Base-by-base conservation (phyloP, 64 coral and sea anemone genomes). In the Montipora sp. region DNA sequence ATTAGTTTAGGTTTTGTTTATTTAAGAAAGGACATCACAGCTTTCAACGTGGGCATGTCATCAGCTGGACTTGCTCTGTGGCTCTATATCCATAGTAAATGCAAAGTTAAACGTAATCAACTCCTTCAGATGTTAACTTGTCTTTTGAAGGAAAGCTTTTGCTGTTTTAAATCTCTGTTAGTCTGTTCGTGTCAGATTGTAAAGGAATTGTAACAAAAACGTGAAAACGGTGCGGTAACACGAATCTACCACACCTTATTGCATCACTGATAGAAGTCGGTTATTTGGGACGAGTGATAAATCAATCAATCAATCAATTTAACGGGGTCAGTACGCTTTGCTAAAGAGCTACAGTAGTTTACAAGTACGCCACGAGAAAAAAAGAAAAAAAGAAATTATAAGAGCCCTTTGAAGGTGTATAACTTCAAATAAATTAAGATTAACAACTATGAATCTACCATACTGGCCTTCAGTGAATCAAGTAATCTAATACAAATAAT, bases 11-110 rank as follows among this genome's bases (percentile, higher is more conserved):
- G 60, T 65, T 65, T 65, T 65, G 60, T 65, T 65, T 65, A 12
- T 65, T 65, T 65, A 65, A 65, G 60, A 65, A 65, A 65, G 60
- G 60, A 65, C 60, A 65, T 65, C 60, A 65, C 60, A 65, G 60
- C 60, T 65, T 65, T 65, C 60, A 65, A 65, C 60, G 60, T 65
- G 60, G 11, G 60, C 60, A 65, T 65, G 60, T 65, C 60, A 65
- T 65, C 15, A 65, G 60, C 60, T 65, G 15, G 11, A 65, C 11
- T 65, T 65, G 11, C 60, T 65, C 60, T 65, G 60, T 65, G 60
- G 60, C 60, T 65, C 9, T 65, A 65, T 65, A 65, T 65, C 15
- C 60, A 65, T 65, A 65, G 60, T 65, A 10, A 65, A 65, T 65
- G 60, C 60, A 65, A 65, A 65, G 60, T 65, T 65, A 65, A 65